These are phyloP conservation scores for Penaeus monodon DNA, from an alignment of 2,888 invertebrate species.

Conservation along the genomic window DNA sequence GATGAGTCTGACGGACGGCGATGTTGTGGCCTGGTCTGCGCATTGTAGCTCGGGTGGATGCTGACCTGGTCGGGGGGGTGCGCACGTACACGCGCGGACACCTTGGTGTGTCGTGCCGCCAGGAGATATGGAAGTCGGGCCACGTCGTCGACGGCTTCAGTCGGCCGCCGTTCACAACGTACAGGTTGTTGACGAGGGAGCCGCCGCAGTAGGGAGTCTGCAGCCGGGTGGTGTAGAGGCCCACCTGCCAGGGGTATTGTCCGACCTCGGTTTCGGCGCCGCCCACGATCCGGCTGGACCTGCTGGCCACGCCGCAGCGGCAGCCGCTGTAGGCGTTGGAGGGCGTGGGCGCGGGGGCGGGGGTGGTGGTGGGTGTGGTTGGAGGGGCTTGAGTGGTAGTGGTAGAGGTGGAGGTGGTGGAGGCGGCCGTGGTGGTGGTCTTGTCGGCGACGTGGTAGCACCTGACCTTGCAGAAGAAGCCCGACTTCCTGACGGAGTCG, in stretches of 20 bases:
- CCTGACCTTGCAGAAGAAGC: conserved; percentile 19
- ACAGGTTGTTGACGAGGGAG: background rate
- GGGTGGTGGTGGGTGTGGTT: background rate
- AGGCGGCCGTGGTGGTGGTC: background rate
- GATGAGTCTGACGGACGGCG: background rate
- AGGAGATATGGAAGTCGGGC: background rate
- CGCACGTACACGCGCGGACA: conserved; percentile 2
- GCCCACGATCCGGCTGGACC: conserved; percentile 5
- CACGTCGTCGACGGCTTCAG: background rate
- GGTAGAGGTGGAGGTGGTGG: background rate
- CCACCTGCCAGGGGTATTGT: conserved; percentile 10
- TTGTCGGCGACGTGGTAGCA: background rate
- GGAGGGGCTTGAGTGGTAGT: background rate
- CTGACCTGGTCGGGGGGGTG: background rate
- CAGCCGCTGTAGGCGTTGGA: background rate
- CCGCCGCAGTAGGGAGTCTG: background rate
- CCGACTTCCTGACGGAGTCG: background rate
- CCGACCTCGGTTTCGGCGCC: background rate
- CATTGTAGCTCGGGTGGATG: background rate
- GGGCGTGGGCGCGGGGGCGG: background rate
- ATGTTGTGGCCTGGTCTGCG: background rate
- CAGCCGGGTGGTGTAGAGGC: background rate
- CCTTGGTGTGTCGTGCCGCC: background rate
- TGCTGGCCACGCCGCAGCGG: background rate
- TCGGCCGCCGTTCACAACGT: conserved; percentile 5